phyloP scores from a whole-genome alignment of 1,140 invertebrate species.

The Aphelinus atriplicis region DNA sequence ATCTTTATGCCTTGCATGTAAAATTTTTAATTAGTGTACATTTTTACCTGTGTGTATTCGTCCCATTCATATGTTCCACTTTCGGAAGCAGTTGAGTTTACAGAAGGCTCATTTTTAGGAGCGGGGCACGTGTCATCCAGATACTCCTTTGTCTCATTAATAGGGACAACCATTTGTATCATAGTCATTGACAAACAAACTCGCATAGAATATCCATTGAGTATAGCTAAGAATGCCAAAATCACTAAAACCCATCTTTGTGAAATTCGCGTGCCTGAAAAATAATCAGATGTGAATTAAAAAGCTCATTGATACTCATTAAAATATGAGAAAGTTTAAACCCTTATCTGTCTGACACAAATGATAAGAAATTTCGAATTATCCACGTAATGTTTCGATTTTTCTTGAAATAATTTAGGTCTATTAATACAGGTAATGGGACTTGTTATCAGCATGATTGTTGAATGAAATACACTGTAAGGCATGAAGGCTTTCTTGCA shows the following conservation, averaged over 20 bases:
- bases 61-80: slow-evolving; percentile 11
- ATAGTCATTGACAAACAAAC: slow-evolving; percentile 20
- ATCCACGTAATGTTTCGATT: too few species aligned
- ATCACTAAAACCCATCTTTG: slow-evolving; percentile 30
- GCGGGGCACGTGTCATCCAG: not conserved
- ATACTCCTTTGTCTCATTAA: slow-evolving; percentile 37
- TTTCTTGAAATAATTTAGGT: too few species aligned
- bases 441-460: too few species aligned
- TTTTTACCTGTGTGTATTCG: slow-evolving; percentile 16
- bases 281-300: not conserved
- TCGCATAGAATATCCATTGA: slow-evolving; percentile 16
- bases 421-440: too few species aligned
- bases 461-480: too few species aligned
- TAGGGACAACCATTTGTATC: slow-evolving; percentile 16
- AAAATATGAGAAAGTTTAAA: too few species aligned
- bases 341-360: too few species aligned
- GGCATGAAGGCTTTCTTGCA: too few species aligned
- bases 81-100: not conserved
- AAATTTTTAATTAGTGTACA: too few species aligned
- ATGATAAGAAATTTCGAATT: too few species aligned
- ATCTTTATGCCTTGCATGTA: too few species aligned
- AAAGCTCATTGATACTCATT: too few species aligned
- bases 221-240: slow-evolving; percentile 16
- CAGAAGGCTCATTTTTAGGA: not conserved
- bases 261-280: slow-evolving; percentile 13